Percentiles rank a stretch among this genome's conserved stretches.
Conservation (phyloP, 2,113 vertebrate genomes). For the Muscicapa adusta region DNA sequence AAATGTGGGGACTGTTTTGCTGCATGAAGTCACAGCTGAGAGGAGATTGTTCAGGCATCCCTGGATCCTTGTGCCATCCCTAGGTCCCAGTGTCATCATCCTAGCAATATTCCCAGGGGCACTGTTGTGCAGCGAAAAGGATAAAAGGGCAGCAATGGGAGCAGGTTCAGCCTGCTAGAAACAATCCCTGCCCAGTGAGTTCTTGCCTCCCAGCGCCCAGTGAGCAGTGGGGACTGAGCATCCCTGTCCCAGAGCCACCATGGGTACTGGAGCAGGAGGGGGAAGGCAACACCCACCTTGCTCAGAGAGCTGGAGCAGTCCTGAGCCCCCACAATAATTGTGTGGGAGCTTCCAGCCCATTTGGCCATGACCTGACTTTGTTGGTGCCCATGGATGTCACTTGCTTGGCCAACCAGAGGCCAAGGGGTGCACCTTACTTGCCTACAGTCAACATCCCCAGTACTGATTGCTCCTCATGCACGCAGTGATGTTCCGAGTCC, state of each 20-base stretch:
- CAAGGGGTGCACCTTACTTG: neutral
- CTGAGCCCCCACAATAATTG: neutral
- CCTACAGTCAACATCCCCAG: neutral
- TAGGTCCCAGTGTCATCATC: neutral
- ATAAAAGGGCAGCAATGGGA: neutral
- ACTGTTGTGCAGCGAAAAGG: neutral
- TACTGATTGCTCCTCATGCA: neutral
- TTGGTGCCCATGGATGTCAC: neutral
- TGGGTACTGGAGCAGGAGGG: neutral
- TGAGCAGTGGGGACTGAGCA: neutral
- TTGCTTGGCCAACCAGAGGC: neutral
- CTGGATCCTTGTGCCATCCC: neutral
- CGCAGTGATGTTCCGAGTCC: neutral
- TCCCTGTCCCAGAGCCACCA: neutral
- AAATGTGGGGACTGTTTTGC: neutral
- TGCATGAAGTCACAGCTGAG: neutral
- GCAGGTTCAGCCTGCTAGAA: neutral
- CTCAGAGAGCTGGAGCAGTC: neutral
- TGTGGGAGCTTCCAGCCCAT: neutral
- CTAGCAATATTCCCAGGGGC: rapidly evolving
- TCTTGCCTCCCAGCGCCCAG: neutral
- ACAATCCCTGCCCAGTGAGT: neutral
- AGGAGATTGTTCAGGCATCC: neutral
- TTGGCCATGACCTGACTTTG: neutral
- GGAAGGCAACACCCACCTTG: neutral